Percentiles rank a stretch among this genome's conserved stretches.
Conservation (phyloP, 2,888 invertebrate genomes). For the Teleiodes luculella region DNA sequence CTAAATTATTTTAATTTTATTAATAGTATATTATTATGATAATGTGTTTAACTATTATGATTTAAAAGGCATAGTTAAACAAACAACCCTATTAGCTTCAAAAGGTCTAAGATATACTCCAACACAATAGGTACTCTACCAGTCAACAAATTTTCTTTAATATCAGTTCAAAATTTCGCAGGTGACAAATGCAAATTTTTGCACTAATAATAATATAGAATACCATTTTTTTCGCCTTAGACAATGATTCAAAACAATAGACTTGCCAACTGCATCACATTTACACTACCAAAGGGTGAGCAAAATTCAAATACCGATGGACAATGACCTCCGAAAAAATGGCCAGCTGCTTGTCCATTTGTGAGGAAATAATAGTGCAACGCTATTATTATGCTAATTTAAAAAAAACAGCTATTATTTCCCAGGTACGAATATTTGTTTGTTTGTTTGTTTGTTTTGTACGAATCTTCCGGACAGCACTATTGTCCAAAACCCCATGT, state of each 20-base stretch:
- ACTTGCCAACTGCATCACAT: conserved; percentile 8
- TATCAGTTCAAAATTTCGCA: too few species aligned
- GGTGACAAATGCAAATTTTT: too few species aligned
- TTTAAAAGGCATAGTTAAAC: too few species aligned
- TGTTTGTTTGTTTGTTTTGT: too few species aligned
- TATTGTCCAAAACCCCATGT: conserved; percentile 50
- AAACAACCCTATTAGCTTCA: neutral
- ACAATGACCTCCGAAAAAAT: conserved; percentile 59
- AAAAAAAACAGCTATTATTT: conserved; percentile 64
- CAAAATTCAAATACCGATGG: conserved; percentile 60
- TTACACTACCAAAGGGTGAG: conserved; percentile 31
- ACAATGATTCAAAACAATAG: conserved; percentile 1
- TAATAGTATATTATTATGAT: too few species aligned
- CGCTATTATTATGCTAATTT: conserved; percentile 74
- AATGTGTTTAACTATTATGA: too few species aligned
- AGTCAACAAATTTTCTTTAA: too few species aligned
- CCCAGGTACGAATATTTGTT: too few species aligned
- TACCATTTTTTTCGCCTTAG: neutral
- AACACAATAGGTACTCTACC: too few species aligned
- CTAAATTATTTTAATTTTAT: too few species aligned
- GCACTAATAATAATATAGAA: neutral
- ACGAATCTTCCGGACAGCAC: conserved; percentile 55
- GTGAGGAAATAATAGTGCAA: conserved; percentile 68
- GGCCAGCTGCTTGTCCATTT: conserved; percentile 67
- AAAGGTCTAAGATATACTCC: too few species aligned